phyloP scores from a whole-genome alignment of 2,113 vertebrate species.

The Halcyon senegalensis region DNA sequence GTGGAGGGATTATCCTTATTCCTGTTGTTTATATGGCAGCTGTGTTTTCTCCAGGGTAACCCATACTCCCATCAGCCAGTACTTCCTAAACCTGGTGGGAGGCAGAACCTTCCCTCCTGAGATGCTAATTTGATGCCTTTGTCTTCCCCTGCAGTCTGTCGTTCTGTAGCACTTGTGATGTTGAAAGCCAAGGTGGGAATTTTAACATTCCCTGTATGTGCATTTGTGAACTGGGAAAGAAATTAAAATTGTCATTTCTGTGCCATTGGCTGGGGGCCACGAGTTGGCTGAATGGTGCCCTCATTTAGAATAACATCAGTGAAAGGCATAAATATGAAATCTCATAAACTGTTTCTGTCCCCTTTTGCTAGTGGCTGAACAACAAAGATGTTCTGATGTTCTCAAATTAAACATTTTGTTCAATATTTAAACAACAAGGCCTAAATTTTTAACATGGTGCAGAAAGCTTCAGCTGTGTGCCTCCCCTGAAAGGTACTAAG shows the following conservation, averaged over 20 bases:
- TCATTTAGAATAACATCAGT: background rate
- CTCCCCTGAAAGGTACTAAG: background rate
- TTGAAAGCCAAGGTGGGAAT: background rate
- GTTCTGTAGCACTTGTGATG: background rate
- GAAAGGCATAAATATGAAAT: background rate
- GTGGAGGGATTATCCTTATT: background rate
- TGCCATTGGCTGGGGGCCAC: background rate
- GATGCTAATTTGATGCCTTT: background rate
- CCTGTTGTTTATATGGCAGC: background rate
- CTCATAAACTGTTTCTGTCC: background rate
- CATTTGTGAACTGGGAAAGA: background rate
- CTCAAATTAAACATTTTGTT: slow-evolving; percentile 30
- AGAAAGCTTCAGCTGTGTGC: background rate
- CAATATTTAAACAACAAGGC: slow-evolving; percentile 52
- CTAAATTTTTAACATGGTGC: slow-evolving; percentile 42
- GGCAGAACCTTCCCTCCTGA: background rate
- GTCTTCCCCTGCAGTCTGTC: background rate
- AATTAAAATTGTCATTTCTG: slow-evolving; percentile 15
- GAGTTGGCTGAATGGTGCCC: background rate
- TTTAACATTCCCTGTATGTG: background rate
- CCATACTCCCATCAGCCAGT: background rate
- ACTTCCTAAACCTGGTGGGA: background rate
- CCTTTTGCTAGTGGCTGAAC: background rate
- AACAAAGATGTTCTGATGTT: background rate
- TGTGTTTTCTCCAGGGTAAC: background rate